Conservation (phyloP, 2,888 invertebrate genomes). For the Stratiomys singularior region DNA sequence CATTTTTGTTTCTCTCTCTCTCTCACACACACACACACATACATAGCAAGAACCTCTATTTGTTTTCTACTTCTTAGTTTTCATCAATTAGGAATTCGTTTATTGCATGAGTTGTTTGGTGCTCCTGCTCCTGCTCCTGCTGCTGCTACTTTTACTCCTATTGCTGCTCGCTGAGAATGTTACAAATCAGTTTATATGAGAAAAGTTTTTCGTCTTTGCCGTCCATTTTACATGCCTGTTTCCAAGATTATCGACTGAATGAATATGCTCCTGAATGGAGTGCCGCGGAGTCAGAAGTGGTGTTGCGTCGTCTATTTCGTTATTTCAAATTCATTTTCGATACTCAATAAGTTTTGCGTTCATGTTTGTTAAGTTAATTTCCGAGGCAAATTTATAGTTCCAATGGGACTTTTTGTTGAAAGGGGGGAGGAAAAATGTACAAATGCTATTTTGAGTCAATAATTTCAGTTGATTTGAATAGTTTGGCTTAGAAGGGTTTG, state of each 20-base stretch:
- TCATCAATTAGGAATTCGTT: slow-evolving; percentile 18
- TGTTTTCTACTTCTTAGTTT: slow-evolving; percentile 18
- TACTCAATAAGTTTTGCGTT: slow-evolving; percentile 1
- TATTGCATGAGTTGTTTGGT: slow-evolving; percentile 21
- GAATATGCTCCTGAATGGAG: not conserved
- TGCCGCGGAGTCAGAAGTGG: not conserved
- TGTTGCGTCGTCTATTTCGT: no score
- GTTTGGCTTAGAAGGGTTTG: no score
- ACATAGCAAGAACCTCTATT: not conserved
- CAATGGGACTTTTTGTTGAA: not conserved
- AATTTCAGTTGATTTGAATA: no score
- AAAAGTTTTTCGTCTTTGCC: slow-evolving; percentile 7
- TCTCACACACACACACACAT: no score
- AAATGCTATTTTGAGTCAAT: no score
- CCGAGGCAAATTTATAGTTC: not conserved
- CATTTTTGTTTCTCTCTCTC: not conserved
- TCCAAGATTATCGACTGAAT: no score
- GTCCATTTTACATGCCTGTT: no score
- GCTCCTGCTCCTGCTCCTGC: not conserved
- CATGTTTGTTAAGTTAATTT: slow-evolving; percentile 1
- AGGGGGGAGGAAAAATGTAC: no score
- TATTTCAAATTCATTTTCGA: not conserved
- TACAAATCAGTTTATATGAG: slow-evolving; percentile 30
- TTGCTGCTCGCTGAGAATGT: not conserved
- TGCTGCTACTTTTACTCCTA: not conserved